Conservation (phyloP, 2,888 invertebrate genomes). For the Lasius fuliginosus region DNA sequence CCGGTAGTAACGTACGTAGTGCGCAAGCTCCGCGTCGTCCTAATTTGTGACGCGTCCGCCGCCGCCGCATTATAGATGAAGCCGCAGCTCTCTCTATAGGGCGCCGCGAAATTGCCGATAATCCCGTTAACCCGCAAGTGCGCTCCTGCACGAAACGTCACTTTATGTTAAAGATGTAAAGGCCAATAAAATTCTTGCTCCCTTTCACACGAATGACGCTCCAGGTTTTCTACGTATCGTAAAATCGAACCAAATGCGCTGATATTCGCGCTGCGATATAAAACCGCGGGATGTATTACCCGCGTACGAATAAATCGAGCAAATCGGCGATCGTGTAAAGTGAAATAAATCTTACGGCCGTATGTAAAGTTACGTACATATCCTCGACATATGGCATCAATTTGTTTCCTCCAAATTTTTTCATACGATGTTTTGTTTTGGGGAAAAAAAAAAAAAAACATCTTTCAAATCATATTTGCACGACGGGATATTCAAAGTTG, state of each 20-base stretch:
- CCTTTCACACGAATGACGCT: not conserved
- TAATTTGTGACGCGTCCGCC: slow-evolving; percentile 72
- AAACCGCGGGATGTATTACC: slow-evolving; percentile 9
- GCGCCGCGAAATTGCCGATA: slow-evolving; percentile 31
- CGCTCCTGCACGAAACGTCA: slow-evolving; percentile 1
- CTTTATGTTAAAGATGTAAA: slow-evolving; percentile 2
- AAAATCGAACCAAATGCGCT: not conserved
- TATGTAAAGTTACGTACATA: not conserved
- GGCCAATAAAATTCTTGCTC: slow-evolving; percentile 5
- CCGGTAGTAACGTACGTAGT: slow-evolving; percentile 59
- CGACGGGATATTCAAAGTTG: too few relatives aligned
- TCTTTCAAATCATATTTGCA: too few relatives aligned
- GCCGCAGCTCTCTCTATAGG: slow-evolving; percentile 18
- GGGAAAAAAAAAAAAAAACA: not conserved
- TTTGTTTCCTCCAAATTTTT: not conserved
- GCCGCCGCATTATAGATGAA: slow-evolving; percentile 40
- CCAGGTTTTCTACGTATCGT: not conserved
- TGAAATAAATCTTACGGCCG: not conserved
- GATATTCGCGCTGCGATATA: not conserved
- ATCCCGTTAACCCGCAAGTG: slow-evolving; percentile 12
- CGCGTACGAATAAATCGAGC: slow-evolving; percentile 4
- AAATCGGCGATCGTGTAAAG: not conserved
- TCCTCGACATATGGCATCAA: too few relatives aligned
- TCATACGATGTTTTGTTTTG: not conserved
- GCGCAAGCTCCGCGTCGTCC: slow-evolving; percentile 73